Percentiles rank a stretch among this genome's conserved stretches.
Conservation (phyloP, 2,888 invertebrate genomes). For the Erebia aethiops region DNA sequence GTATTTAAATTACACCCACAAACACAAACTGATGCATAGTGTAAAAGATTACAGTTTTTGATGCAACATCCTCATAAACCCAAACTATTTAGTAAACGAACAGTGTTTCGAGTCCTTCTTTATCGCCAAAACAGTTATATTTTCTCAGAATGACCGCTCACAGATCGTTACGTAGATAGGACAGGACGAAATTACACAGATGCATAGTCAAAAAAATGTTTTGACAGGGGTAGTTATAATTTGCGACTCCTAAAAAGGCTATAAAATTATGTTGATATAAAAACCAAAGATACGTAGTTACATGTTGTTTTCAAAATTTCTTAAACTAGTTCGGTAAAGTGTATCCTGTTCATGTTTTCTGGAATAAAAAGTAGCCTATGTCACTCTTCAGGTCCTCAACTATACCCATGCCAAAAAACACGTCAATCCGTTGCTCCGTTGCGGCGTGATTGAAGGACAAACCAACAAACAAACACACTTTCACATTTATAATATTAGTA, state of each 20-base stretch:
- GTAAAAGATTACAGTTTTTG: background rate
- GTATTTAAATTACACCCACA: too few species aligned
- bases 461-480: too few species aligned
- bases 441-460: too few species aligned
- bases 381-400: too few species aligned
- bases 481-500: too few species aligned
- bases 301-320: too few species aligned
- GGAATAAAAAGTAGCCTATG: too few species aligned
- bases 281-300: background rate
- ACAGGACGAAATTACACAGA: conserved; percentile 44
- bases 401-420: too few species aligned
- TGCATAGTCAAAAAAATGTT: conserved; percentile 36
- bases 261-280: conserved; percentile 34
- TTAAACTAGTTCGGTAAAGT: too few species aligned
- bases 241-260: conserved; percentile 46
- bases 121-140: conserved; percentile 43
- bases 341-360: too few species aligned
- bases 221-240: conserved; percentile 48
- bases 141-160: conserved; percentile 51
- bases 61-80: background rate
- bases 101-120: conserved; percentile 30
- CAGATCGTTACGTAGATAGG: conserved; percentile 51
- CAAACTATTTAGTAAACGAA: conserved; percentile 39
- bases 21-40: too few species aligned
- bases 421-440: too few species aligned